These are phyloP conservation scores for Aporrectodea caliginosa DNA, from an alignment of 1,140 invertebrate genomes.

Conservation along the genomic window DNA sequence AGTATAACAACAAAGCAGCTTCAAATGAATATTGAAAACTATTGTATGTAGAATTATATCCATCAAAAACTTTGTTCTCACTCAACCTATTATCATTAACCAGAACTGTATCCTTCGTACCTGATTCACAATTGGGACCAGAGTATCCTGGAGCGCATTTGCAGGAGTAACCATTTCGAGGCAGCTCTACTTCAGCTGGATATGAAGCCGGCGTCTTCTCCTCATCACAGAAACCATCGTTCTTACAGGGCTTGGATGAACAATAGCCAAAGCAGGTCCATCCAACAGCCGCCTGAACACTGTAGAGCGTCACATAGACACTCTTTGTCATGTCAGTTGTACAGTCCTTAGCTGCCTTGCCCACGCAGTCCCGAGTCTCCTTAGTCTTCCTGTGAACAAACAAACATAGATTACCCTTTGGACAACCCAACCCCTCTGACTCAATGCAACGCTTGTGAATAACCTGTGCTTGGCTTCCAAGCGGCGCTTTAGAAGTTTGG, in stretches of 20 bases:
- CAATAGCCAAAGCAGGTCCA: background rate
- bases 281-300: background rate
- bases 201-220: background rate
- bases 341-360: background rate
- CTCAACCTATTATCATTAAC: no score
- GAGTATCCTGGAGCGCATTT: background rate
- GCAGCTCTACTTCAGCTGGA: background rate
- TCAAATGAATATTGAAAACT: no score
- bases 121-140: background rate
- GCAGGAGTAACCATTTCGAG: background rate
- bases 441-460: no score
- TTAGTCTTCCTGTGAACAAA: background rate
- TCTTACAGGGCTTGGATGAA: background rate
- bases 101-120: no score
- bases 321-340: background rate
- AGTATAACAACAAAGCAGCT: no score
- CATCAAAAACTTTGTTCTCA: no score
- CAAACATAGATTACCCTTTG: no score
- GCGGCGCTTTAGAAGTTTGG: no score
- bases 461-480: no score
- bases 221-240: background rate
- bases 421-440: no score
- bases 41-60: no score
- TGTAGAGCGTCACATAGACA: background rate
- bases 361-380: background rate